Base-by-base conservation (phyloP, 2,113 vertebrate genomes). In the Oreamnos americanus region DNA sequence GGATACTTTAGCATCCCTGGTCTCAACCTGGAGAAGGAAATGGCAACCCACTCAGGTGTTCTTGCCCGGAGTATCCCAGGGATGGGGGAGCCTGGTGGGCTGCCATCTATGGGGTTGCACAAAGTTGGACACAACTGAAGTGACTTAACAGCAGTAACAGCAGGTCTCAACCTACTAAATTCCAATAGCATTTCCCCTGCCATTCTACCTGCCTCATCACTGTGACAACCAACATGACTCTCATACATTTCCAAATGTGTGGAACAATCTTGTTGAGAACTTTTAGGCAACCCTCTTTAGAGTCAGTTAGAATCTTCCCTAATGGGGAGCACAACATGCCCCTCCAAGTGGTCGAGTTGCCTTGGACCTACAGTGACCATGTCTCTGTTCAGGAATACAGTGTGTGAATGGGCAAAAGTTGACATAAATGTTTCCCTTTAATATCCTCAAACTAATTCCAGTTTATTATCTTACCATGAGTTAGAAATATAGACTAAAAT, bases 401-500 rank as follows among this genome's bases (percentile, higher is more conserved):
- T 25, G 3, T 30, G 11, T 26, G 16, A 51, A 6, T 86, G 62
- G 47, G 7, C 43, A 83, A 88, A 96, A 60, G 53, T 16, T 90
- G 53, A 79, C 12, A 39, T 36, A 39, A 87, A 49, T n/a, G n/a
- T 79, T 39, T 26, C 26, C 33, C 57, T 11, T 94, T 53, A 81
- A 51, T 60, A 91, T 57, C 19, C n/a, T 94, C 67, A 81, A 81
- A 49, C 21, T 49, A 90, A 51, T 64, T 89, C 53, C 67, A 96
- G 60, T 89, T 21, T 7, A 55, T 26, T 58, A 2, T 84, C 43
- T 91, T 51, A 85, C 9, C 49, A 13, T 78, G 78, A 96, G 49
- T 94, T 78, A 96, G 76, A 90, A 87, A 92, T 55, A 82, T 60
- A 91, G 83, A 88, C 45, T 67, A 60, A 95, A 93, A 79, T n/a